Conservation (phyloP, 1,140 invertebrate genomes). For the Brachionus sp. region DNA sequence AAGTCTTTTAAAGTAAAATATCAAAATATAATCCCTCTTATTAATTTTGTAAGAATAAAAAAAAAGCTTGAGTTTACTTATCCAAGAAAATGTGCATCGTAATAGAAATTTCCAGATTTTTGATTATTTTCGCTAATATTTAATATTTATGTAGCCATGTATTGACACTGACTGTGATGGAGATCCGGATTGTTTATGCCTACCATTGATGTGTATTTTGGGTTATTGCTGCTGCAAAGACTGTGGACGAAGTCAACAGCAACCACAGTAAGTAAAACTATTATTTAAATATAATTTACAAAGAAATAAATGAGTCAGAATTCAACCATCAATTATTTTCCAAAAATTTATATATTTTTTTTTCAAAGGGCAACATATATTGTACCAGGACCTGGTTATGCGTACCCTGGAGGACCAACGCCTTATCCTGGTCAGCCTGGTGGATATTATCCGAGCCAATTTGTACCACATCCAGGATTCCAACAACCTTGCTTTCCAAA, state of each 20-base stretch:
- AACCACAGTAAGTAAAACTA: not conserved
- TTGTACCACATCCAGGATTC: conserved; percentile 21
- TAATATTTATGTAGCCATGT: not conserved
- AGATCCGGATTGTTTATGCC: conserved; percentile 36
- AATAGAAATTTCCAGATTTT: not conserved
- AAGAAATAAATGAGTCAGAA: too few species aligned
- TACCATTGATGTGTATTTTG: conserved; percentile 34
- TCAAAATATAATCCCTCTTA: not conserved
- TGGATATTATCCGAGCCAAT: conserved; percentile 34
- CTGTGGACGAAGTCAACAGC: not conserved
- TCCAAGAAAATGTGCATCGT: conserved; percentile 3
- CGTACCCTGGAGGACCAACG: conserved; percentile 19
- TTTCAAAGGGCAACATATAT: not conserved
- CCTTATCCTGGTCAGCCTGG: conserved; percentile 40
- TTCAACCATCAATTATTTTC: too few species aligned
- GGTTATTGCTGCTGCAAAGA: conserved; percentile 27
- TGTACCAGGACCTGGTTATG: conserved; percentile 26
- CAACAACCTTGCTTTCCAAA: conserved; percentile 2
- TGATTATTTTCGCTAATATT: not conserved
- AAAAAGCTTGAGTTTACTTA: not conserved
- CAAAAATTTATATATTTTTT: not conserved
- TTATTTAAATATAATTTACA: too few species aligned
- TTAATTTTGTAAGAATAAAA: not conserved
- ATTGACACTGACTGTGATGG: conserved; percentile 43
- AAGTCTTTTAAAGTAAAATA: not conserved